A percentile compares a stretch with the other conserved stretches of the same genome.
phyloP scores from a whole-genome alignment of 1,140 invertebrate genomes.

The Sarcophaga bullata region DNA sequence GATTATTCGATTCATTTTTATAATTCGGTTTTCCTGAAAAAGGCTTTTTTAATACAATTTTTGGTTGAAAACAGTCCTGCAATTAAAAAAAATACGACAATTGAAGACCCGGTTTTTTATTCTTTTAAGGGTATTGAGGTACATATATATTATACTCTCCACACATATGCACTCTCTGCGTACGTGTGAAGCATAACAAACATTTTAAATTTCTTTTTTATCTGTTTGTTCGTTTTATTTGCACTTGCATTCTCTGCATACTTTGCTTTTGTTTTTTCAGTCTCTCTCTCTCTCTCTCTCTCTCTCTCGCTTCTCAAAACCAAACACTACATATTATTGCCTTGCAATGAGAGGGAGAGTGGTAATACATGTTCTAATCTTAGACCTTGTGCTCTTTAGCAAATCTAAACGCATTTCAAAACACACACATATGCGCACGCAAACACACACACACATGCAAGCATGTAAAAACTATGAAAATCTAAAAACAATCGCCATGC shows the following conservation, averaged over 20 bases:
- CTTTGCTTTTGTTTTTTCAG: not conserved
- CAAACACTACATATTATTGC: too few species aligned
- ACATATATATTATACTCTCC: too few species aligned
- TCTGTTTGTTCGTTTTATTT: slow-evolving; percentile 1
- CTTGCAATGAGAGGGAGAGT: slow-evolving; percentile 27
- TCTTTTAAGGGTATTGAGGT: not conserved
- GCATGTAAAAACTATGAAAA: not conserved
- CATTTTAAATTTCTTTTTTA: not conserved
- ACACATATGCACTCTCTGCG: too few species aligned
- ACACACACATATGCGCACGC: not conserved
- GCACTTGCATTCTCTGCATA: slow-evolving; percentile 36
- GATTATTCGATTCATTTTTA: too few species aligned
- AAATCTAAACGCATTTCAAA: not conserved
- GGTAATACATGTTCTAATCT: slow-evolving; percentile 21
- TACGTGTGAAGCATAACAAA: too few species aligned
- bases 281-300: too few species aligned
- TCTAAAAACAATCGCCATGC: slow-evolving; percentile 41
- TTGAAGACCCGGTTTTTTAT: too few species aligned
- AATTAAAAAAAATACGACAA: too few species aligned
- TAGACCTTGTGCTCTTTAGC: slow-evolving; percentile 32
- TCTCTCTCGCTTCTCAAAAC: too few species aligned
- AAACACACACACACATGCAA: not conserved
- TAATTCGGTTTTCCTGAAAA: too few species aligned
- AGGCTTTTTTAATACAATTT: too few species aligned
- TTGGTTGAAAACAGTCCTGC: too few species aligned